phyloP scores from a whole-genome alignment of 2,888 invertebrate species.

The Catocala nupta region DNA sequence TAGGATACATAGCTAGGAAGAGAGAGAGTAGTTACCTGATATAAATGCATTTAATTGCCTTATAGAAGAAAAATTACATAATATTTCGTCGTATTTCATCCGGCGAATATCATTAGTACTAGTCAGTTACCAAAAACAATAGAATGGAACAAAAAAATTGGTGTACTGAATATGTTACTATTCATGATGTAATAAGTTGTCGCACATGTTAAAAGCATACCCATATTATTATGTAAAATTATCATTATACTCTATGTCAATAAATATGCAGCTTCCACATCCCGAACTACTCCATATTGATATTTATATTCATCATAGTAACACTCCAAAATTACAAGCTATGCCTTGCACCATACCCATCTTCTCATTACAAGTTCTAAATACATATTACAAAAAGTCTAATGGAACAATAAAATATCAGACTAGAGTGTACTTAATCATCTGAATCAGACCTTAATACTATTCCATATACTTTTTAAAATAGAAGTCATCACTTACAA shows the following conservation, averaged over 20 bases:
- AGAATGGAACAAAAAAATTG: no score
- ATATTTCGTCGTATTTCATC: no score
- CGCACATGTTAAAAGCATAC: no score
- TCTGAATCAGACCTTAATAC: conserved; percentile 39
- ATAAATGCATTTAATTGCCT: no score
- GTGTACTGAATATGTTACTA: no score
- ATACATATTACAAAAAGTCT: conserved; percentile 23
- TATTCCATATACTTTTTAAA: conserved; percentile 20
- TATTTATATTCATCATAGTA: background rate
- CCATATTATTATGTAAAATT: no score
- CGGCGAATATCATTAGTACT: no score
- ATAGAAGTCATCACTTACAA: conserved; percentile 10
- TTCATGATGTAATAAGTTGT: no score
- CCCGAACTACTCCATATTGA: background rate
- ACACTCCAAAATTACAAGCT: background rate
- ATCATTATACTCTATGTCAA: background rate
- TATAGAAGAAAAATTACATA: no score
- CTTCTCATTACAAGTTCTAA: conserved; percentile 14
- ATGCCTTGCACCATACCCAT: background rate
- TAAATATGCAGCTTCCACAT: background rate
- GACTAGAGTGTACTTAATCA: conserved; percentile 58
- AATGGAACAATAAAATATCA: conserved; percentile 49
- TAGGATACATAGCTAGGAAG: no score
- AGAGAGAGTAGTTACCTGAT: no score
- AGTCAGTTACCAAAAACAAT: no score